These are phyloP conservation scores for Patagioenas fasciata DNA, from an alignment of 2,113 vertebrate species.

Conservation along the genomic window DNA sequence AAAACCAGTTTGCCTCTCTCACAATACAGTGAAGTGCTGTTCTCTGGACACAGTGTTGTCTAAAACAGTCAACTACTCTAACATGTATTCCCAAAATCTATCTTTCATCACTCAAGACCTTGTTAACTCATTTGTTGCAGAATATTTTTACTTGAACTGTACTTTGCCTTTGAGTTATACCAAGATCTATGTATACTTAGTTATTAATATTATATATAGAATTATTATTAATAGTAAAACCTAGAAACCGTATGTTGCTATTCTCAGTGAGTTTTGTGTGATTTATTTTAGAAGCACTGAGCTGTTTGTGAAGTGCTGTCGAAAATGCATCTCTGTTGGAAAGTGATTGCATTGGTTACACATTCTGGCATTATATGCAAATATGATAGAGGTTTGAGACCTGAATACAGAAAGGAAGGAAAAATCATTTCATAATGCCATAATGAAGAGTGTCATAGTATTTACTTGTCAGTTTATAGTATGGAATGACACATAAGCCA, in stretches of 20 bases:
- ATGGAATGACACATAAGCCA: neutral
- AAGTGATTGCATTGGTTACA: neutral
- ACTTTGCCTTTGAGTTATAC: neutral
- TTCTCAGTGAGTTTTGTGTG: neutral
- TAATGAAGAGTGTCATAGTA: neutral
- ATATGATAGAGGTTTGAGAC: neutral
- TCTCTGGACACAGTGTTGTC: neutral
- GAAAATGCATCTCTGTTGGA: neutral
- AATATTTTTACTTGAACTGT: neutral
- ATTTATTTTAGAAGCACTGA: neutral
- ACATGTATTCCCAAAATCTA: neutral
- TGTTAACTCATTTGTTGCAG: neutral
- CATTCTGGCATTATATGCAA: neutral
- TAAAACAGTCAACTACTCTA: neutral
- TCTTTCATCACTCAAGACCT: neutral
- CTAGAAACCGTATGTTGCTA: neutral
- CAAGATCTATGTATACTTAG: neutral
- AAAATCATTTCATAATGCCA: neutral
- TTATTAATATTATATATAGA: neutral
- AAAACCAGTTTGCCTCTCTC: neutral
- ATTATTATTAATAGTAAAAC: neutral
- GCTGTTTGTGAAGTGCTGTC: neutral
- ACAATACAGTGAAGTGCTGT: neutral
- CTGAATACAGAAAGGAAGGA: neutral
- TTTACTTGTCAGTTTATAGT: neutral